Percentiles rank a stretch among this genome's conserved stretches.
phyloP scores from a whole-genome alignment of 2,113 vertebrate genomes.

The Aviceda subcristata region DNA sequence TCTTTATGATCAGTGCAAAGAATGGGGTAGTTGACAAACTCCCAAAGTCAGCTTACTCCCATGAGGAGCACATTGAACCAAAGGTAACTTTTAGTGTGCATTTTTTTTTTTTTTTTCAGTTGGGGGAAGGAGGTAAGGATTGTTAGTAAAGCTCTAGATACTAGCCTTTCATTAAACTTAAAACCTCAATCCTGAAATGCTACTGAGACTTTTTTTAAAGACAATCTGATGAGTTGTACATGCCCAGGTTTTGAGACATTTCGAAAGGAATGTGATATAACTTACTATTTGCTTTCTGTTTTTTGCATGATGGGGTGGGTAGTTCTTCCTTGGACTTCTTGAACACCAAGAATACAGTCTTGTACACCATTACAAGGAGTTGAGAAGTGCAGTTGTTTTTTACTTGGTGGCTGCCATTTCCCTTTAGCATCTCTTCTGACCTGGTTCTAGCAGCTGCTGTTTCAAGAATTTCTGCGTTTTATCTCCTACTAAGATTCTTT shows the following conservation, averaged over 20 bases:
- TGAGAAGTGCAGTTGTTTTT: background rate
- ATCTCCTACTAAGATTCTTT: background rate
- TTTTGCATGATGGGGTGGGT: background rate
- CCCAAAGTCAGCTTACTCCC: background rate
- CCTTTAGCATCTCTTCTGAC: background rate
- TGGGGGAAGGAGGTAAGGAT: background rate
- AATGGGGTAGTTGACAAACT: background rate
- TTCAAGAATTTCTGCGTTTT: background rate
- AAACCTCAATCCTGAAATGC: background rate
- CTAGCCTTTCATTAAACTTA: background rate
- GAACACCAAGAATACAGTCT: background rate
- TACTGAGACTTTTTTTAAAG: background rate
- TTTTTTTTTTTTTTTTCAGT: background rate
- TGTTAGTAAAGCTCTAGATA: background rate
- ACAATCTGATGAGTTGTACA: fast-evolving
- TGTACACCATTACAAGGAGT: background rate
- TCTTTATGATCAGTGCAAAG: background rate
- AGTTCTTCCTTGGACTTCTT: background rate
- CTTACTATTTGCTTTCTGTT: background rate
- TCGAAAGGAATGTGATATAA: background rate
- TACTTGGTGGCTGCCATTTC: background rate
- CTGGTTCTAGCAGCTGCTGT: background rate
- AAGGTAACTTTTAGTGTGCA: background rate
- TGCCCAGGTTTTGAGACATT: background rate
- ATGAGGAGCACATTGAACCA: background rate